Evolutionary conservation across 2,113 vertebrate species (phyloP).

Genomic region (Lepus timidus): DNA sequence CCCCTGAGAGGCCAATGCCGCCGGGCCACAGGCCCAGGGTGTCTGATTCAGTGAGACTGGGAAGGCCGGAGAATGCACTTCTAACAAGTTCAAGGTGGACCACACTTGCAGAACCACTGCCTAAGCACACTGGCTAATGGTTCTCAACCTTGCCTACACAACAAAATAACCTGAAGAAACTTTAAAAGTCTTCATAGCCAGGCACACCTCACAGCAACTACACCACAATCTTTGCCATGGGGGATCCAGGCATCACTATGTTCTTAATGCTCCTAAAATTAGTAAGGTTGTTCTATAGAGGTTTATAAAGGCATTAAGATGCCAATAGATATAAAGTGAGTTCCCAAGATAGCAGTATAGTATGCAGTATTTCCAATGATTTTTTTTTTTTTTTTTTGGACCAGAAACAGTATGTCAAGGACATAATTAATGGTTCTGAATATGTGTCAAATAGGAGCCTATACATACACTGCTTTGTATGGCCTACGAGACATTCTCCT

Average conservation of each 20-base stretch:
- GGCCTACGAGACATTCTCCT: background rate
- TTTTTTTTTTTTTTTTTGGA: conserved; percentile 46
- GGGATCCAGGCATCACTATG: background rate
- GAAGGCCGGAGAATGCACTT: background rate
- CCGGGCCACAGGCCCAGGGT: background rate
- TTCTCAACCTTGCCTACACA: background rate
- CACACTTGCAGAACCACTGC: background rate
- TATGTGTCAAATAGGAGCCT: background rate
- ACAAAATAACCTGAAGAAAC: background rate
- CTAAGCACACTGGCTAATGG: background rate
- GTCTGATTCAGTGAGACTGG: background rate
- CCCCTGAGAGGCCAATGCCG: background rate
- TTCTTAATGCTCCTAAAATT: conserved; percentile 24
- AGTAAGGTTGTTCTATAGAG: background rate
- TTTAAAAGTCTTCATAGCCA: background rate
- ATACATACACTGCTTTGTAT: background rate
- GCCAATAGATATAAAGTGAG: background rate
- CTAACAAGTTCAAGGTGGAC: conserved; percentile 3
- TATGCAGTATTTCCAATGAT: background rate
- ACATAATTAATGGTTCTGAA: background rate
- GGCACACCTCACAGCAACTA: background rate
- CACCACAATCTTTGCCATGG: background rate
- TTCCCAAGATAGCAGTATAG: background rate
- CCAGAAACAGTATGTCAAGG: background rate
- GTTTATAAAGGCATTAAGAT: background rate